A percentile compares a stretch with the other conserved stretches of the same genome.
Evolutionary conservation across 2,797 vertebrate species (phyloP).

Genomic region (Apogon hyalosoma): DNA sequence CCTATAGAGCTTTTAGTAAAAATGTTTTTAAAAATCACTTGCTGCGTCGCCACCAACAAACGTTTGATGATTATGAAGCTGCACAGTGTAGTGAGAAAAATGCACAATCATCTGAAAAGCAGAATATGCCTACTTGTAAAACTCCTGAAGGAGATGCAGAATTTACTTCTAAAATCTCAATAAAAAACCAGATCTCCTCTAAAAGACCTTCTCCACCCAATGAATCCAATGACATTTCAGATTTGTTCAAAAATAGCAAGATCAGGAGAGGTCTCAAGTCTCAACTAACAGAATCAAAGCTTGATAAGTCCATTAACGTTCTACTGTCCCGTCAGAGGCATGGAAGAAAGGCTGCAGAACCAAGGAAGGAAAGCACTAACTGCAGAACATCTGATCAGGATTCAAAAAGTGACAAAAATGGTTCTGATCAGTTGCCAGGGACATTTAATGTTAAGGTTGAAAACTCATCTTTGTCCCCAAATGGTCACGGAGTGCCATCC

Average conservation of each 20-base stretch:
- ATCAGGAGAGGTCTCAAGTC: slow-evolving; percentile 88
- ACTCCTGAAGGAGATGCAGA: slow-evolving; percentile 68
- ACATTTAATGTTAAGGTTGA: slow-evolving; percentile 73
- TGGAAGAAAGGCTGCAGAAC: slow-evolving; percentile 85
- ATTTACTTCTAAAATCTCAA: slow-evolving; percentile 75
- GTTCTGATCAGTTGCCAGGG: slow-evolving; percentile 75
- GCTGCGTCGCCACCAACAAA: slow-evolving; percentile 87
- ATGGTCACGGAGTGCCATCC: slow-evolving; percentile 75
- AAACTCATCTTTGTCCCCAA: slow-evolving; percentile 72
- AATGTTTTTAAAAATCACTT: slow-evolving; percentile 92
- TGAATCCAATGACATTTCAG: slow-evolving; percentile 86
- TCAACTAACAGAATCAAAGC: slow-evolving; percentile 87
- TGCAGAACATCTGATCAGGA: slow-evolving; percentile 81
- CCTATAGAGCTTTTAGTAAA: slow-evolving; percentile 90
- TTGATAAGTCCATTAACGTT: slow-evolving; percentile 90
- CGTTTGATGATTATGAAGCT: slow-evolving; percentile 66
- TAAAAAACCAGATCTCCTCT: slow-evolving; percentile 69
- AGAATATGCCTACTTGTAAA: slow-evolving; percentile 54
- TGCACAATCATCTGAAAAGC: slow-evolving; percentile 55
- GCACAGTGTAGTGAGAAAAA: slow-evolving; percentile 46
- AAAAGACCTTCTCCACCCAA: slow-evolving; percentile 70
- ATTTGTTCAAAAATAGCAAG: slow-evolving; percentile 90
- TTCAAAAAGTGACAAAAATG: slow-evolving; percentile 54
- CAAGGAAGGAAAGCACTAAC: slow-evolving; percentile 83
- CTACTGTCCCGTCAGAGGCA: slow-evolving; percentile 86